phyloP scores from a whole-genome alignment of 2,113 vertebrate species.

The human region DNA sequence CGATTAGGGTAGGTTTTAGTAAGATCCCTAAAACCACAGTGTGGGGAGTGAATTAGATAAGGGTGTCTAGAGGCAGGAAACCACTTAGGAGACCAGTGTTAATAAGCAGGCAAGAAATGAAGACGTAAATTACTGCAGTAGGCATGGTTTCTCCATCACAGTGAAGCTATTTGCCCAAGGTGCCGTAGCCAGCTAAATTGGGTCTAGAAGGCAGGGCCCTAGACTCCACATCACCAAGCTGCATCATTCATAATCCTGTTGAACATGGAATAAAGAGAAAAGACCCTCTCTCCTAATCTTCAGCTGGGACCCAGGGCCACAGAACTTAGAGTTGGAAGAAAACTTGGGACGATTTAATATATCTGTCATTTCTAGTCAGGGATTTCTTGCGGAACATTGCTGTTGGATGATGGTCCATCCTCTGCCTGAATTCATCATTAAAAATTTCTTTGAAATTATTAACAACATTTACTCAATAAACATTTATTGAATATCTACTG shows the following conservation, averaged over 20 bases:
- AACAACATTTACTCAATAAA: neutral
- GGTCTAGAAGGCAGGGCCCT: neutral
- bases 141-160: neutral
- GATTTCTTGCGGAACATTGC: neutral
- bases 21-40: neutral
- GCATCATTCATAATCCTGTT: neutral
- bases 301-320: neutral
- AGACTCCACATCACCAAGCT: too few species aligned
- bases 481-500: neutral
- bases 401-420: neutral
- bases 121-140: neutral
- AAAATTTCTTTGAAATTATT: neutral
- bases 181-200: neutral
- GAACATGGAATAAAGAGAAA: neutral
- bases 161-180: neutral
- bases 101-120: neutral
- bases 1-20: neutral
- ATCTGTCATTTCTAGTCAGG: neutral
- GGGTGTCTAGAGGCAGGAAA: neutral
- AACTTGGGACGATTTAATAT: neutral
- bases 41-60: neutral
- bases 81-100: neutral
- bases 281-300: neutral
- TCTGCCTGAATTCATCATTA: neutral
- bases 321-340: neutral